These are phyloP conservation scores for Drosophila anomalata DNA, from an alignment of 2,888 invertebrate species.

Conservation along the genomic window DNA sequence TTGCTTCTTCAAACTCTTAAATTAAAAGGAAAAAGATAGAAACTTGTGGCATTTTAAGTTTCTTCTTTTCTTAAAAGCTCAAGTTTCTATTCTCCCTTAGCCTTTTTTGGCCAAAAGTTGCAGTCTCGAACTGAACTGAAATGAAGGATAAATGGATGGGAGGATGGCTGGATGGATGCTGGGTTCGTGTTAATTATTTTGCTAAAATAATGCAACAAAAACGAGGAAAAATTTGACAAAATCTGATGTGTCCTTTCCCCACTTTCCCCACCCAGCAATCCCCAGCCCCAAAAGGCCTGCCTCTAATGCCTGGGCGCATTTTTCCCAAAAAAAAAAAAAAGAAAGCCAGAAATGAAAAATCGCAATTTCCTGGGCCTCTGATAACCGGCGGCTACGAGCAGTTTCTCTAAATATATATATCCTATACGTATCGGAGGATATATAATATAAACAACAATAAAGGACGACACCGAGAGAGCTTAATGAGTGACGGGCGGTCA, in stretches of 20 bases:
- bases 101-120: neutral
- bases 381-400: slow-evolving; percentile 66
- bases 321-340: slow-evolving; percentile 25
- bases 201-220: slow-evolving; percentile 61
- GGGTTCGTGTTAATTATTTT: slow-evolving; percentile 72
- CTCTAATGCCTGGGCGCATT: neutral
- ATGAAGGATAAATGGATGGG: slow-evolving; percentile 11
- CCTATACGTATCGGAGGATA: slow-evolving; percentile 31
- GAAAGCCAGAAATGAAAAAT: slow-evolving; percentile 67
- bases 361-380: slow-evolving; percentile 70
- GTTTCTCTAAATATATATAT: slow-evolving; percentile 8
- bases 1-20: too few species aligned
- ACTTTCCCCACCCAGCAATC: too few species aligned
- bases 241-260: slow-evolving; percentile 63
- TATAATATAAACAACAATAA: slow-evolving; percentile 31
- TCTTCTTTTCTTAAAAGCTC: too few species aligned
- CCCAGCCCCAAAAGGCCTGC: neutral
- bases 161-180: slow-evolving; percentile 27
- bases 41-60: too few species aligned
- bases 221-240: slow-evolving; percentile 68
- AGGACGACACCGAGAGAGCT: slow-evolving; percentile 64
- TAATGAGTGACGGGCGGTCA: slow-evolving; percentile 77
- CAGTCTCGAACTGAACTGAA: neutral
- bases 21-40: too few species aligned
- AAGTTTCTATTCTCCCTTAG: neutral